Conservation (phyloP, 2,113 vertebrate genomes). For the Pogonocichla stellata region DNA sequence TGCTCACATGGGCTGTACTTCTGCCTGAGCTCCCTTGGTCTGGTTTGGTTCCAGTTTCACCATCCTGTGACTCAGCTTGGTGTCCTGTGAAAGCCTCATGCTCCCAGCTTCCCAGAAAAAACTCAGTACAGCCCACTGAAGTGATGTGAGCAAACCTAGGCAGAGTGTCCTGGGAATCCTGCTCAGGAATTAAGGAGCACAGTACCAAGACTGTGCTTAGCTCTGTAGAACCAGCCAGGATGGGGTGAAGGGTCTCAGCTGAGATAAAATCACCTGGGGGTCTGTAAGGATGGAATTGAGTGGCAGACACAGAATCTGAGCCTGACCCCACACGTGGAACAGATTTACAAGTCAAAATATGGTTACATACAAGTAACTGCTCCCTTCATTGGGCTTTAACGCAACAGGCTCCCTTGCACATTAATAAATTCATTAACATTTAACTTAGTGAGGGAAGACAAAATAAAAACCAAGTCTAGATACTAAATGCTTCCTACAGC, state of each 20-base stretch:
- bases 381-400: slow-evolving; percentile 13
- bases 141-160: not conserved
- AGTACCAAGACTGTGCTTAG: not conserved
- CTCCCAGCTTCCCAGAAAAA: not conserved
- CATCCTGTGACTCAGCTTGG: fast-evolving
- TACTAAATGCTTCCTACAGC: not conserved
- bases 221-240: not conserved
- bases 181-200: not conserved
- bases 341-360: slow-evolving; percentile 20
- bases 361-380: not conserved
- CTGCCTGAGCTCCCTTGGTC: not conserved
- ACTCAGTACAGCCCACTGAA: fast-evolving
- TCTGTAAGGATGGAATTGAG: not conserved
- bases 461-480: not conserved
- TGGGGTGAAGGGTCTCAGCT: not conserved
- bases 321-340: fast-evolving
- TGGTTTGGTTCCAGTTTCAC: not conserved
- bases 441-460: not conserved
- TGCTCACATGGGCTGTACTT: not conserved
- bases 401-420: not conserved
- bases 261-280: not conserved
- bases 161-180: not conserved
- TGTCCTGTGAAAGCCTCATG: not conserved
- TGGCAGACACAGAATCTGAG: fast-evolving
- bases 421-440: not conserved